phyloP scores from a whole-genome alignment of 2,113 vertebrate species.

The Polypterus senegalus region DNA sequence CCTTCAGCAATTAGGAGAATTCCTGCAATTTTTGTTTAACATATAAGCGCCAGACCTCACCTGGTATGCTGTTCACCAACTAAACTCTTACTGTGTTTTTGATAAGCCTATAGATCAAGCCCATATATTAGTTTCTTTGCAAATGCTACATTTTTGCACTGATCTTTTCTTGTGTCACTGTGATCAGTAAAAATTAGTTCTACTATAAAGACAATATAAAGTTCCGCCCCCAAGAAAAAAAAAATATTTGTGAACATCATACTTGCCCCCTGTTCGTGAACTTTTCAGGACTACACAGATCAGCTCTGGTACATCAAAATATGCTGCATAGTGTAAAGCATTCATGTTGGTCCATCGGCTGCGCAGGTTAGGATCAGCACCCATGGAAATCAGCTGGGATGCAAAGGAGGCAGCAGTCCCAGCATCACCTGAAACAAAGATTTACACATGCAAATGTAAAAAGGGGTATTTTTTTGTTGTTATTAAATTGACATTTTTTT shows the following conservation, averaged over 20 bases:
- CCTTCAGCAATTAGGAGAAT: not conserved
- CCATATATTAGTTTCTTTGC: not conserved
- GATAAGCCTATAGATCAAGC: not conserved
- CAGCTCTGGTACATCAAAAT: slow-evolving; percentile 90
- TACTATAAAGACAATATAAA: too few species aligned
- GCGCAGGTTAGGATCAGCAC: slow-evolving; percentile 74
- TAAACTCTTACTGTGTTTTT: not conserved
- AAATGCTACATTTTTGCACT: too few species aligned
- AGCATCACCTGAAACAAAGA: slow-evolving; percentile 63
- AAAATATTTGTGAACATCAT: too few species aligned
- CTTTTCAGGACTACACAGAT: slow-evolving; percentile 75
- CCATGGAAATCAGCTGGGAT: slow-evolving; percentile 66
- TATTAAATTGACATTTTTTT: not conserved
- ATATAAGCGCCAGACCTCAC: too few species aligned
- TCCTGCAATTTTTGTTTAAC: not conserved
- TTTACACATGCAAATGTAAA: not conserved
- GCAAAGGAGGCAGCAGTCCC: slow-evolving; percentile 77
- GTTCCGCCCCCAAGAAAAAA: too few species aligned
- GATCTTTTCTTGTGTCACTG: too few species aligned
- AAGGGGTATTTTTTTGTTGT: not conserved
- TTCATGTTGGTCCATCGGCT: slow-evolving; percentile 98
- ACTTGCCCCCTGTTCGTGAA: slow-evolving; percentile 76
- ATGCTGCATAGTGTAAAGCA: slow-evolving; percentile 90
- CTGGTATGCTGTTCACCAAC: too few species aligned
- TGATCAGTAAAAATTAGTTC: too few species aligned